Evolutionary conservation across 2,113 vertebrate species (phyloP), one percentile per base, ranked within the genome.

Genomic region (Phyllostomus discolor): DNA sequence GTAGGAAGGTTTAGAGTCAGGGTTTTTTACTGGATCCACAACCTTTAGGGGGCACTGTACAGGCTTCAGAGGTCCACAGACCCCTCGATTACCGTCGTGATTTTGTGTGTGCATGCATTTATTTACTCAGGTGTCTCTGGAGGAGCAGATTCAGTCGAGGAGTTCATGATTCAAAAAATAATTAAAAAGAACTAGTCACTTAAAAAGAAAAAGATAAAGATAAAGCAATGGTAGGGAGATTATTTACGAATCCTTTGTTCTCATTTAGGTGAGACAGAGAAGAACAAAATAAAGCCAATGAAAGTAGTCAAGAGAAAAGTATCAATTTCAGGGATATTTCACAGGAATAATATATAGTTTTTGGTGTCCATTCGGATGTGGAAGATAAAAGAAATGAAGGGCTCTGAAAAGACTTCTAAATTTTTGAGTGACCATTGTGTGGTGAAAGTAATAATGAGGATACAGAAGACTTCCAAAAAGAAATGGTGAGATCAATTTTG

Each of bases 1-100:
- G 38, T 57, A 64, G 17, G 28, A 78, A n/a, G 28, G 11, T 7
- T 70, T 69, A 82, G 14, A 83, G 12, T 16, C 5, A 62, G 81
- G 66, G 14, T 17, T 54, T 84, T 73, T 38, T 38, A 52, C 24
- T 28, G 24, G 62, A 20, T 28, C 22, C n/a, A 72, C 10, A 72
- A n/a, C 6, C 0, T 0, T 6, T 10, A 31, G 48, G 20, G 43
- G 7, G 31, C 50, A 41, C 10, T 20, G 0, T 24, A 3, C 19
- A 59, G 46, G 1, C 35, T 62, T 26, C 17, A 20, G 54, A 64
- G 3, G 11, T 12, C 6, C 26, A 3, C 9, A 33, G 4, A 41
- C 4, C 5, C 28, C 2, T 28, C 7, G 54, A 48, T 75, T 31
- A 28, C 10, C 14, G 28, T 5, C 7, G 19, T 31, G 28, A 35